Evolutionary conservation across 2,797 vertebrate genomes (phyloP), one percentile per base, ranked within the genome.

Genomic region (Schizothorax lantsangensis): DNA sequence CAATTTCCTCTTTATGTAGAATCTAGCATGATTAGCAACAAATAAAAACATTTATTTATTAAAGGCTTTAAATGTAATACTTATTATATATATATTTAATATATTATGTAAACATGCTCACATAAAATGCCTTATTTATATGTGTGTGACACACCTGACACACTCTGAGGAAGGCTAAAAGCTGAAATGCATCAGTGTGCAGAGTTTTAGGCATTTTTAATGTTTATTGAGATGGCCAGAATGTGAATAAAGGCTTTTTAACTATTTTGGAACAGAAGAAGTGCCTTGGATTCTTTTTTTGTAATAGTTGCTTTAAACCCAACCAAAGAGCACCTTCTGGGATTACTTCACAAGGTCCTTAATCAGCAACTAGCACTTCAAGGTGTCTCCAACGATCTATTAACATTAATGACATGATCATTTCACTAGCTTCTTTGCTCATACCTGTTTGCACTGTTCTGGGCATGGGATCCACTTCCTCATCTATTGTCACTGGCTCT

Each of bases 401-500:
- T 62, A 43, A 33, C 8, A 47, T 36, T n/a, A 77, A 40, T 17
- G 40, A 83, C 5, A 52, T 36, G 3, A 82, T 71, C 0, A 26
- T 79, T 79, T 79, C 2, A 30, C 15, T 43, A 43, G 21, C 21
- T 83, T 19, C 38, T 87, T 45, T 14, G 89, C 26, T 1, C 68
- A 66, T 95, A 99, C 98, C 98, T 95, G 97, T 95, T 86, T 94
- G 98, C 91, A 99, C 98, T 83, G 92, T 91, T 93, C 95, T 96
- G 59, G 98, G 97, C 87, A 97, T 85, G 6, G 98, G 98, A 75
- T 99, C 98, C 81, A 99, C 96, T 91, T 99, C 98, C 75, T 99
- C 98, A 89, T 99, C 98, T 90, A 98, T 92, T 75, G 97, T 89
- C 26, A 99, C 94, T 12, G 97, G 97, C 85, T 99, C 98, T 52